Base-by-base conservation (phyloP, 2,113 vertebrate species). In the Patagioenas fasciata region DNA sequence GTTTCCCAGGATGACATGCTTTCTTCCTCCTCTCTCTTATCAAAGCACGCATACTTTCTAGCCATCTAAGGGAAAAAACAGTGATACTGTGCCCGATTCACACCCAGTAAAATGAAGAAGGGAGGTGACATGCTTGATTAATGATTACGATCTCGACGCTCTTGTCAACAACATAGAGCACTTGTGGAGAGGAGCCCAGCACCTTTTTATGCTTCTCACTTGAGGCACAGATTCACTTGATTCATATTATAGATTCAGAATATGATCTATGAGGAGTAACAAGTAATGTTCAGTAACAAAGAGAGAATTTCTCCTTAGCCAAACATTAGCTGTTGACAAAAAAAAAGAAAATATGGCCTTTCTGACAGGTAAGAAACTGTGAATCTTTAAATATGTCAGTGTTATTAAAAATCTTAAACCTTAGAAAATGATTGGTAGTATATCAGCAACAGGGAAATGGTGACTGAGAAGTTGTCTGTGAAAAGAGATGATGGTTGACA, bases 391-490 rank as follows among this genome's bases (percentile, higher is more conserved):
- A 94, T 80, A 91, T 3, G 38, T 32, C 50, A 26, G 21, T 34
- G 36, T 53, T 85, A 83, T 94, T 83, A 90, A 82, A 96, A 88
- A 64, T 80, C 40, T 47, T 54, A 95, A 66, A 82, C 62, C 28
- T 88, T 57, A 82, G 12, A 7, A 80, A 91, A 69, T 83, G 82
- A 88, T 72, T 90, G 82, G 90, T 51, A 73, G 7, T 77, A 91
- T 93, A 92, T 96, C 56, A 93, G 23, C 50, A 90, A 77, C 80
- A 88, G 21, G 26, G 75, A 97, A 94, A 71, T 70, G 26, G n/a
- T 91, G 58, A 50, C 62, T 88, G 58, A 66, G 54, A 75, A 67
- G 58, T 69, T 1, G 1, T 73, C 53, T 90, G 36, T 77, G 75
- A 80, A 94, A 97, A 80, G 79, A 95, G 71, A 66, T 85, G 92